phyloP scores from a whole-genome alignment of 1,140 invertebrate genomes.

The Aleiodes sp. region DNA sequence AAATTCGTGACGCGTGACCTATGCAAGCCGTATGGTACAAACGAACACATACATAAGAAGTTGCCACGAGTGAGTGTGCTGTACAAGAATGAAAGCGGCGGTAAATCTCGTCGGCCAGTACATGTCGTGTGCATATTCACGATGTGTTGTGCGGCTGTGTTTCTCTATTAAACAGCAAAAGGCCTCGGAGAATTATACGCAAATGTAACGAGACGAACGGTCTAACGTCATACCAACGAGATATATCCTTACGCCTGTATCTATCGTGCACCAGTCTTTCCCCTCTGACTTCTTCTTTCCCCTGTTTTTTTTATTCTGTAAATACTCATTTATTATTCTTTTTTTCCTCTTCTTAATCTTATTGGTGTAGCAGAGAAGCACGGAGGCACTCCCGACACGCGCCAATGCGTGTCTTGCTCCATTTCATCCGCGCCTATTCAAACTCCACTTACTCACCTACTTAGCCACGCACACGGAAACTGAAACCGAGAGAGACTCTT shows the following conservation, averaged over 20 bases:
- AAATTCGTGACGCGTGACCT: constrained; percentile 40
- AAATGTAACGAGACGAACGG: constrained; percentile 21
- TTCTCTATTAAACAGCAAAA: not conserved
- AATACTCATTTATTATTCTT: constrained; percentile 8
- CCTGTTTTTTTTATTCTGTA: too few species aligned
- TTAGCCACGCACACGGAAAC: constrained; percentile 59
- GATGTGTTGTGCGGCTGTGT: constrained; percentile 6
- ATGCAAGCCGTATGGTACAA: constrained; percentile 25
- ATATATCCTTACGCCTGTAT: too few species aligned
- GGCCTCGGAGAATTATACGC: constrained; percentile 16
- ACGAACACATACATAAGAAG: not conserved
- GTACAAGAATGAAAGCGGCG: constrained; percentile 31
- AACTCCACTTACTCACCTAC: constrained; percentile 61
- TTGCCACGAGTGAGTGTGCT: not conserved
- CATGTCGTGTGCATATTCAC: constrained; percentile 15
- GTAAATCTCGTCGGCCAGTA: constrained; percentile 34
- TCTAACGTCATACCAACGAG: not conserved
- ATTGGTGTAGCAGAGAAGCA: not conserved
- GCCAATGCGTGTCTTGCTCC: constrained; percentile 64
- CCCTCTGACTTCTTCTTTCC: not conserved
- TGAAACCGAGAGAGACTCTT: constrained; percentile 27
- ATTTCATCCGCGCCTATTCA: constrained; percentile 60
- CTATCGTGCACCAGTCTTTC: too few species aligned
- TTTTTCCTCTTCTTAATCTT: not conserved
- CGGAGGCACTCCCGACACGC: constrained; percentile 62